Evolutionary conservation across 1,140 invertebrate species (phyloP), one percentile per base, ranked within the genome.

Genomic region (Cyrtorhinus lividipennis): DNA sequence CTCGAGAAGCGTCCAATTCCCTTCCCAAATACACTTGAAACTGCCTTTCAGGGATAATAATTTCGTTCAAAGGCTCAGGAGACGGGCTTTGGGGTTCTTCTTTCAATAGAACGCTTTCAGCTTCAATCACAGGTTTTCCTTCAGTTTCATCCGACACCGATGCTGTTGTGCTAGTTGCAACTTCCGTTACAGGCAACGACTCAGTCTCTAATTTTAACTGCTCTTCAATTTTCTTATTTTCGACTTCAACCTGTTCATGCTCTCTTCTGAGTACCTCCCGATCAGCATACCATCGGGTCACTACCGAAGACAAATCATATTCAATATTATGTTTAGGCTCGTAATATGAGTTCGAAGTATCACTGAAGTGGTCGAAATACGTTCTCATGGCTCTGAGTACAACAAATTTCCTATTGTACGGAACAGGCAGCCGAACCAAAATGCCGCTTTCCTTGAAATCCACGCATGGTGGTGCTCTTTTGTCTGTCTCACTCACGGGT

Each of bases 391-490:
- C 77, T 46, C 83, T 73, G 20, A 85, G 69, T 0, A 80, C 80
- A 25, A 78, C 76, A 26, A 75, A 75, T 53, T 79, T 77, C 22
- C 79, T 75, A 53, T 75, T 71, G 0, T 82, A 68, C 8, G 78
- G 74, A 13, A 72, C 63, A 0, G 83, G 83, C 66, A 85, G 72
- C 8, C 79, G 76, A 1, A 84, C 70, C 2, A 72, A 72, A 61
- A 84, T 69, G 12, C 78, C 73, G 25, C 83, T 71, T 38, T 81
- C 74, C 23, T 77, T 71, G 65, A 84, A 84, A 15, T 74, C 67
- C 1, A 83, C 74, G 65, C 80, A 76, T 10, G 81, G 76, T 20
- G 75, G 66, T 61, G 73, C 2, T 22, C 58, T 26, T 59, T 59
- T 59, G 73, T 62, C 78, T 75, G 63, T 30, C 13, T 58, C 53